Evolutionary conservation across 2,888 invertebrate genomes (phyloP), one percentile per base, ranked within the genome.

Genomic region (Acanthococcus lagerstroemiae): DNA sequence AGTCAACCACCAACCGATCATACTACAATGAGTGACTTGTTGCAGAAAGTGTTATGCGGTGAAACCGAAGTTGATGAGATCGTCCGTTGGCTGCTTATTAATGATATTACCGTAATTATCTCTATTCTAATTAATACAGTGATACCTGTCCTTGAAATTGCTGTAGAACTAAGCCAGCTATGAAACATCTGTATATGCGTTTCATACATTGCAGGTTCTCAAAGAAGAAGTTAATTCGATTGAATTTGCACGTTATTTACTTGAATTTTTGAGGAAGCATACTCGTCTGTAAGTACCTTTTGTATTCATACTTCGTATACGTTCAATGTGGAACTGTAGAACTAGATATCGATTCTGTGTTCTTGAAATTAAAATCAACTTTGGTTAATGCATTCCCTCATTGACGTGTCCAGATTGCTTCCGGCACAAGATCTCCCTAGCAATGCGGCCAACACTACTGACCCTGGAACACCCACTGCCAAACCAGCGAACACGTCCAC

Each of bases 201-300:
- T 9, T 9, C 22, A 12, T 22, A 3, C 4, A 21, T 50, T 50
- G 2, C 21, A 61, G 61, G 30, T 30, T 9, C 37, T 17, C 15
- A 63, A 63, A 63, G 26, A 50, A 26, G 63, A 54, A 4, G 25
- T 22, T 17, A 63, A 24, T 52, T 21, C 27, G 37, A 21, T 44
- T 7, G 63, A 52, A 6, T 63, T 63, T 17, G 50, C 63, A 22
- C 26, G 63, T 9, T 63, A 52, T 30, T 24, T 63, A n/a, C 22
- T 63, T 3, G 63, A 63, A n/a, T 63, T 63, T 54, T n/a, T 63
- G 21, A 52, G 63, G 4, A 19, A 52, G 6, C 63, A 63, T 19
- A 63, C 63, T 25, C 25, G 63, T 24, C 52, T 50, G 63, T 63
- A 63, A 52, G 63, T 30, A 48, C 50, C 19, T 9, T 52, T 37